Evolutionary conservation across 2,888 invertebrate species (phyloP), one percentile per base, ranked within the genome.

Genomic region (Heliothis peltigera): DNA sequence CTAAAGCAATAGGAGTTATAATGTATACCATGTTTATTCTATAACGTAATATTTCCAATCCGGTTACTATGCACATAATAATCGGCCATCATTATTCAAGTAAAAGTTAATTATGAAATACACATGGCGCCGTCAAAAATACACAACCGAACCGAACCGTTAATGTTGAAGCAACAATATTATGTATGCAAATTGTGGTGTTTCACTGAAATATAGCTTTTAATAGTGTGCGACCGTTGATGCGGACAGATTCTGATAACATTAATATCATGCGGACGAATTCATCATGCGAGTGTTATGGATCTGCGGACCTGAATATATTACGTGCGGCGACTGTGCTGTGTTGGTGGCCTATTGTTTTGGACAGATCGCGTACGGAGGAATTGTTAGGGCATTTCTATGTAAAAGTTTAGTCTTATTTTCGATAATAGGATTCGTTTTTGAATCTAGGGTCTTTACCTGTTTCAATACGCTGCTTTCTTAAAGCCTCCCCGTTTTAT

Each of bases 111-210:
- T 58, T 58, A 70, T 55, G 70, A 55, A 55, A 56, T 49, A 76
- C 25, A 53, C 52, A 28, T 22, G n/a, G n/a, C n/a, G 6, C 21
- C 19, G 42, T 32, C 56, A 57, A 66, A 72, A 77, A 73, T 60
- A 77, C 46, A 49, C 47, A 57, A 17, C 39, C 21, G 8, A 57
- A 15, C 39, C 21, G 8, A 58, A 28, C 46, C 35, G 19, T 70
- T 81, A 80, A 73, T 77, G 67, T 78, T 75, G 72, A 80, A 78
- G 70, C 72, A 75, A 74, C 77, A 76, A 70, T 70, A 79, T 85
- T 79, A 82, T 81, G 64, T 76, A 88, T 85, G 85, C 79, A 86
- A 85, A 87, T 83, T 77, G 70, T 75, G 77, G 72, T 75, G 69
- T 68, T 82, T 77, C 80, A 72, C 67, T 84, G 73, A 81, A 84